phyloP scores from a whole-genome alignment of 2,113 vertebrate species.

The Melanerpes formicivorus region DNA sequence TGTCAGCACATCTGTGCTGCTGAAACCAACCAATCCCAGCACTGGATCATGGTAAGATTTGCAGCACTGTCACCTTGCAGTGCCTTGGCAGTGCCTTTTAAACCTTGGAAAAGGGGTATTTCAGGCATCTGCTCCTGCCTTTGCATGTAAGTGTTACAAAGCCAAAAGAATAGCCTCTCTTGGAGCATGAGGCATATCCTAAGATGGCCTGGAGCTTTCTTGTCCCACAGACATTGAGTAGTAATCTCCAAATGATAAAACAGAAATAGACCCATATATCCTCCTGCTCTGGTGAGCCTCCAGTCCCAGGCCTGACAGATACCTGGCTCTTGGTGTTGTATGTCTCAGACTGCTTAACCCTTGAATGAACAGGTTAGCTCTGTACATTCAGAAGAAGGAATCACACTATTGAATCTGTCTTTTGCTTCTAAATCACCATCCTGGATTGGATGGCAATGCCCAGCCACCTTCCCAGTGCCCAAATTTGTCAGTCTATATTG shows the following conservation, averaged over 20 bases:
- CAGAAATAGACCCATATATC: slow-evolving; percentile 47
- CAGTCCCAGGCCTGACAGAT: slow-evolving; percentile 43
- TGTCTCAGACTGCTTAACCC: slow-evolving; percentile 26
- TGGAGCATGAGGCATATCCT: slow-evolving; percentile 38
- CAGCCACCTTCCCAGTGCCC: neutral
- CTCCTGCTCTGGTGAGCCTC: slow-evolving; percentile 19
- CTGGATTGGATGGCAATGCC: neutral
- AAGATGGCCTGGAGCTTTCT: slow-evolving; percentile 18
- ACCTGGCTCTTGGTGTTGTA: slow-evolving; percentile 7
- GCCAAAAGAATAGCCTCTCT: slow-evolving; percentile 11
- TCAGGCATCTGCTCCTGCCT: slow-evolving; percentile 8
- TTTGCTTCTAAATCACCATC: neutral
- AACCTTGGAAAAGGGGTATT: slow-evolving; percentile 28
- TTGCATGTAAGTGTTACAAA: neutral
- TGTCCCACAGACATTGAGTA: slow-evolving; percentile 19
- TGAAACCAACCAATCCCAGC: neutral
- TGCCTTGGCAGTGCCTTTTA: slow-evolving; percentile 39
- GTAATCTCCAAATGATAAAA: slow-evolving; percentile 45
- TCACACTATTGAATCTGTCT: neutral
- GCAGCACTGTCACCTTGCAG: slow-evolving; percentile 30
- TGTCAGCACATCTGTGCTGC: neutral
- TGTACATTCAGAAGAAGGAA: neutral
- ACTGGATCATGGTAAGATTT: slow-evolving; percentile 34
- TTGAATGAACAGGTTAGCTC: neutral
- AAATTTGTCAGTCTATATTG: neutral